These are phyloP conservation scores for Melanotaenia nigrans DNA, from an alignment of 2,797 vertebrate species.

Conservation along the genomic window DNA sequence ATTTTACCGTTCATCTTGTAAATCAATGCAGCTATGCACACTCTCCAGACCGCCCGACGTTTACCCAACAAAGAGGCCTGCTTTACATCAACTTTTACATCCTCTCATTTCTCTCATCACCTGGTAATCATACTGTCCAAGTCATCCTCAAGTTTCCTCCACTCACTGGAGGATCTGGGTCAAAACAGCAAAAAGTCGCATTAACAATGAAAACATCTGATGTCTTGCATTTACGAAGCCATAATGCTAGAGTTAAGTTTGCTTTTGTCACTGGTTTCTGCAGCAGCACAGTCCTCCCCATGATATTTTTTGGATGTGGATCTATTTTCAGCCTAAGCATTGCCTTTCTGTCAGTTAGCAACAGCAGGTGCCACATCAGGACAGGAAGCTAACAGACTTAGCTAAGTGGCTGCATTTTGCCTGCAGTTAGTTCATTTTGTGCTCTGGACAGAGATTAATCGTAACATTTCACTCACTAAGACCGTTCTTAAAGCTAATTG, in stretches of 20 bases:
- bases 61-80: background rate
- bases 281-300: background rate
- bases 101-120: background rate
- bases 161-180: background rate
- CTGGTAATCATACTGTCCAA: background rate
- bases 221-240: background rate
- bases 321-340: background rate
- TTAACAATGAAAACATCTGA: background rate
- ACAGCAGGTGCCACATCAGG: constrained; percentile 5
- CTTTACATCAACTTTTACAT: background rate
- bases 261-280: background rate
- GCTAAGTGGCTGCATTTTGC: constrained; percentile 14
- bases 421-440: constrained; percentile 2
- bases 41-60: too few relatives aligned
- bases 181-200: background rate
- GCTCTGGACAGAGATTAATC: background rate
- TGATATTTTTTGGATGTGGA: background rate
- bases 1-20: too few relatives aligned
- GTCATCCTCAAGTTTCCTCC: background rate
- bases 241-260: background rate
- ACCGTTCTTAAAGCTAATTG: background rate
- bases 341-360: background rate
- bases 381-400: background rate
- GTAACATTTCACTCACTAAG: background rate
- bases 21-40: too few relatives aligned